These are phyloP conservation scores for Tenthredo notha DNA, from an alignment of 2,888 invertebrate species.

Conservation along the genomic window DNA sequence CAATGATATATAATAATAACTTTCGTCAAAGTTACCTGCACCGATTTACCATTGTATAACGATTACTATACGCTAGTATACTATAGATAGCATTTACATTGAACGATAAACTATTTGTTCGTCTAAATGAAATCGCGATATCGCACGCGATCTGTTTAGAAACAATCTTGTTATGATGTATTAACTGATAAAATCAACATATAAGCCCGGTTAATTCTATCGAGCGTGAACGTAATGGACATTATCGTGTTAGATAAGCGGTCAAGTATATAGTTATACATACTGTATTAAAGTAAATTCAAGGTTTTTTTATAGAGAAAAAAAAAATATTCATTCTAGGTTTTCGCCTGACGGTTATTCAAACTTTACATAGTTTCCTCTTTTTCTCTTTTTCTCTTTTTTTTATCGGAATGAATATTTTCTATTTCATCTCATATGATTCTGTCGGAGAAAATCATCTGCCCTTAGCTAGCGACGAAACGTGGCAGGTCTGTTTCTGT, in stretches of 20 bases:
- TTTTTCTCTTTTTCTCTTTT: too few relatives aligned
- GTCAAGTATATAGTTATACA: background rate
- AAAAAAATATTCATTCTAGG: background rate
- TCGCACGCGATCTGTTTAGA: background rate
- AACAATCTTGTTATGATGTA: conserved; percentile 19
- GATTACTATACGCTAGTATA: conserved; percentile 9
- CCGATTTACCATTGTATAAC: background rate
- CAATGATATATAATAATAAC: too few relatives aligned
- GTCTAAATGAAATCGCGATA: background rate
- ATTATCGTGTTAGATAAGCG: background rate
- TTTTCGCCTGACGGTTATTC: background rate
- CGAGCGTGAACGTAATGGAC: conserved; percentile 9
- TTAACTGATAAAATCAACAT: conserved; percentile 16
- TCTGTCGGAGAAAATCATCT: background rate
- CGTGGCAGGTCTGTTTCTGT: background rate
- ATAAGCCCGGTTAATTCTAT: conserved; percentile 9
- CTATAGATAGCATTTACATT: background rate
- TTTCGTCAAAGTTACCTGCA: background rate
- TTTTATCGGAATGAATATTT: background rate
- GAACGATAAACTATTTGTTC: background rate
- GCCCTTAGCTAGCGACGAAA: background rate
- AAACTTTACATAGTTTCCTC: background rate
- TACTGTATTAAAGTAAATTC: background rate
- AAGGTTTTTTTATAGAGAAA: background rate
- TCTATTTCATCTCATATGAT: background rate